Evolutionary conservation across 2,888 invertebrate species (phyloP).

Genomic region (Drosophila lacicola): DNA sequence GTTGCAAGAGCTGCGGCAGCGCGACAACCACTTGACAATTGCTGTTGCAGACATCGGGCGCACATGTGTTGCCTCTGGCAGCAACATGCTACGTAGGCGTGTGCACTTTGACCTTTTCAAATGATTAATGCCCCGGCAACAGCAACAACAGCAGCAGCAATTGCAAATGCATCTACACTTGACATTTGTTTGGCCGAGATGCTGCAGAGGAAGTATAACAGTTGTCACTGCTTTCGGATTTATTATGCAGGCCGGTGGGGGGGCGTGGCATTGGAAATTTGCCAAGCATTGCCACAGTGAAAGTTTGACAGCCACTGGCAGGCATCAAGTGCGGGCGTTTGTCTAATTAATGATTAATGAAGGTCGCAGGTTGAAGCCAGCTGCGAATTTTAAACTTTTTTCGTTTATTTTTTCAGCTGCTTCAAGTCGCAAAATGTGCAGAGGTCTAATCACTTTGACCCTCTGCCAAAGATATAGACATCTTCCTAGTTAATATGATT

Average conservation of each 20-base stretch:
- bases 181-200: slow-evolving; percentile 51
- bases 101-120: slow-evolving; percentile 67
- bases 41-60: slow-evolving; percentile 60
- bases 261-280: slow-evolving; percentile 26
- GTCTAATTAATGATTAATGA: slow-evolving; percentile 53
- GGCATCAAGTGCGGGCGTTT: slow-evolving; percentile 9
- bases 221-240: slow-evolving; percentile 34
- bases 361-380: slow-evolving; percentile 40
- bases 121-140: slow-evolving; percentile 64
- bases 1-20: slow-evolving; percentile 28
- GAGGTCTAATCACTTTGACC: slow-evolving; percentile 63
- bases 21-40: slow-evolving; percentile 64
- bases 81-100: slow-evolving; percentile 60
- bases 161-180: slow-evolving; percentile 46
- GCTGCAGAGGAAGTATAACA: slow-evolving; percentile 23
- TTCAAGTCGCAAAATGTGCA: slow-evolving; percentile 9
- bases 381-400: slow-evolving; percentile 26
- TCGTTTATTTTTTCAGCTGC: neutral
- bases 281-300: slow-evolving; percentile 43
- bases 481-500: slow-evolving; percentile 34
- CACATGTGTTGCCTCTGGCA: slow-evolving; percentile 60
- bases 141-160: slow-evolving; percentile 40
- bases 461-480: slow-evolving; percentile 19
- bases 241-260: slow-evolving; percentile 14
- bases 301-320: slow-evolving; percentile 55